These are phyloP conservation scores for Meteorus cinctellus DNA, from an alignment of 2,888 invertebrate species.

Conservation along the genomic window DNA sequence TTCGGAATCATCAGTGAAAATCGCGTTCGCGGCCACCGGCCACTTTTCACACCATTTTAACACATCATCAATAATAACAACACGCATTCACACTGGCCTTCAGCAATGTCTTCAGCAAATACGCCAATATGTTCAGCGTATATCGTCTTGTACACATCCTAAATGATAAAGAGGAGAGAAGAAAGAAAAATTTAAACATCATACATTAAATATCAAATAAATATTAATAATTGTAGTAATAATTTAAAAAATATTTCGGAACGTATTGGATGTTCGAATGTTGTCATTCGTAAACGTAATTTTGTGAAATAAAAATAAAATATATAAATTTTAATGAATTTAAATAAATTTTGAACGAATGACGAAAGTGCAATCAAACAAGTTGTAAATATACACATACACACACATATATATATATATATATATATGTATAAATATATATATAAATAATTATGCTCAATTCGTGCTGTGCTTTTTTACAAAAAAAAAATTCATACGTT, in stretches of 20 bases:
- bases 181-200: not conserved
- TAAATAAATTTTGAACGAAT: conserved; percentile 14
- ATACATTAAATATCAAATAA: not conserved
- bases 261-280: not conserved
- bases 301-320: not conserved
- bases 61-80: not conserved
- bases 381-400: conserved; percentile 8
- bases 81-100: conserved; percentile 41
- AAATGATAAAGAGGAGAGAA: not conserved
- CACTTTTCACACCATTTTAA: conserved; percentile 6
- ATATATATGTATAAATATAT: conserved; percentile 20
- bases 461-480: conserved; percentile 71
- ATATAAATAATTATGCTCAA: conserved; percentile 65
- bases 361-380: conserved; percentile 28
- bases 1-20: conserved; percentile 1
- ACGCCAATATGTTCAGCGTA: conserved; percentile 11
- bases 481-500: conserved; percentile 39
- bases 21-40: not conserved
- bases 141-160: conserved; percentile 12
- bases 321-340: conserved; percentile 21
- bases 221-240: not conserved
- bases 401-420: not conserved
- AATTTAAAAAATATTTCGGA: not conserved
- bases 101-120: conserved; percentile 26
- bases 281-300: not conserved